phyloP scores from a whole-genome alignment of 2,888 invertebrate genomes.

The Standfussiana lucernea region DNA sequence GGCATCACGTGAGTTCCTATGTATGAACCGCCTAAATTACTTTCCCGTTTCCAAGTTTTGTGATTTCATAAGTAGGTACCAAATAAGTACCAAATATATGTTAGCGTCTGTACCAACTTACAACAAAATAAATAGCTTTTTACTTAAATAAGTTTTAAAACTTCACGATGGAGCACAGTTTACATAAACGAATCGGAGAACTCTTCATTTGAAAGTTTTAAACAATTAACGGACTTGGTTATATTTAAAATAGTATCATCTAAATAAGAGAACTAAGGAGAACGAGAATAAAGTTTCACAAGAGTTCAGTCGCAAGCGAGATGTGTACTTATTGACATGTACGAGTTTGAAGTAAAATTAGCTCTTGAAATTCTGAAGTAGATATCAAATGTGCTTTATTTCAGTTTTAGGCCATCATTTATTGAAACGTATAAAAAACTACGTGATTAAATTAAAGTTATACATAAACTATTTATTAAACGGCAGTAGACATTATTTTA shows the following conservation, averaged over 20 bases:
- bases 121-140: conserved; percentile 32
- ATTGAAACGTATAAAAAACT: neutral
- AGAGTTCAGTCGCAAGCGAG: conserved; percentile 34
- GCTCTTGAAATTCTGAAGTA: conserved; percentile 1
- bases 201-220: conserved; percentile 57
- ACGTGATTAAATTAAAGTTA: neutral
- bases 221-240: conserved; percentile 59
- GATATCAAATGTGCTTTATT: neutral
- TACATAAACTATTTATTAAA: neutral
- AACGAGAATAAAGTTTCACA: conserved; percentile 36
- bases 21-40: neutral
- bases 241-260: conserved; percentile 40
- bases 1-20: neutral
- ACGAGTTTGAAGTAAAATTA: conserved; percentile 30
- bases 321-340: neutral
- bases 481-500: neutral
- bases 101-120: neutral
- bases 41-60: neutral
- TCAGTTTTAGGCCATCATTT: neutral
- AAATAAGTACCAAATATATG: neutral
- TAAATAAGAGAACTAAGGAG: conserved; percentile 34
- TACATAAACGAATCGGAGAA: conserved; percentile 50
- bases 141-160: conserved; percentile 40
- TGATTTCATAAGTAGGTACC: neutral
- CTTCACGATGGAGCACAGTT: conserved; percentile 40